Evolutionary conservation across 2,888 invertebrate species (phyloP), one percentile per base, ranked within the genome.

Genomic region (Penaeus monodon): DNA sequence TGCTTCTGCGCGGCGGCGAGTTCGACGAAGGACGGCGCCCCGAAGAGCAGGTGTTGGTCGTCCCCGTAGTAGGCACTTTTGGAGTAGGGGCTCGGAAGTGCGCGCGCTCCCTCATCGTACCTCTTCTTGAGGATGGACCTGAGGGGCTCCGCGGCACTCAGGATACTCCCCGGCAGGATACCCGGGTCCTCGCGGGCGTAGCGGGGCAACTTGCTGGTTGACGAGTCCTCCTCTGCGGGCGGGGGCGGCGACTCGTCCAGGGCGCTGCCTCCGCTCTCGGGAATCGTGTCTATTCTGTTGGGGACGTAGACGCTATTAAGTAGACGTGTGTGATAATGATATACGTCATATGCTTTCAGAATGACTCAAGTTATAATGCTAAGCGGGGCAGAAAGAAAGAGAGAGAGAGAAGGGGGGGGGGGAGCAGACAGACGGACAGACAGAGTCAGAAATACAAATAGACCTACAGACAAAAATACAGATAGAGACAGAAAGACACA

Each of bases 81-180:
- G 73, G 85, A 81, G 74, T 81, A 85, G n/a, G 65, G 84, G 29
- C 76, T 78, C 8, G 84, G 84, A 27, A 80, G 85, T 24, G 81
- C 85, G 22, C 85, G 77, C 27, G 77, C 68, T 6, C 82, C 78
- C 64, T 77, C 86, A 57, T 86, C 86, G 70, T 82, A 82, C 57
- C 82, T 76, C 86, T 82, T 81, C 82, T 86, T 86, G 77, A 86
- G 82, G 68, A 86, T 86, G 63, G 86, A 82, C 20, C 82, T 44
- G 24, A 86, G 77, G 20, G 86, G 86, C 64, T 86, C 86, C n/a
- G 86, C 68, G 1, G 65, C 44, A 22, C 63, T 27, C 38, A 81
- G 44, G 24, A 70, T 7, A 12, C 63, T 70, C 24, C 73, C 85
- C 20, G 70, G 73, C 70, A 44, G 57, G 27, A 33, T 29, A 27